Evolutionary conservation across 2,113 vertebrate genomes (phyloP).

Genomic region (Sula dactylatra): DNA sequence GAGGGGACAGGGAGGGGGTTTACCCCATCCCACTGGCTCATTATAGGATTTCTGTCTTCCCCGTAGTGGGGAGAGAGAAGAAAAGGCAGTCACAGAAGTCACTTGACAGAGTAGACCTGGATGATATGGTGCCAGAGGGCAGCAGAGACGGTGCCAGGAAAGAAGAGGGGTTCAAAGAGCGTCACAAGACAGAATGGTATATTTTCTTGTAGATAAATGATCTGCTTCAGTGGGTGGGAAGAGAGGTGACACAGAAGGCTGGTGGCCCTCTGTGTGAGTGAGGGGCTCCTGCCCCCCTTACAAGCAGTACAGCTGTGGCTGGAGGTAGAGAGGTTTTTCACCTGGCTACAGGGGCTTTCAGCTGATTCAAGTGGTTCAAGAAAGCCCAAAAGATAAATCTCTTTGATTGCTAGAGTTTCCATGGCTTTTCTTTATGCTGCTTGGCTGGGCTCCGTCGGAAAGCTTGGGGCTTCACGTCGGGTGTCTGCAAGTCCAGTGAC

Average conservation of each 20-base stretch:
- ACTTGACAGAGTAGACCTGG: not conserved
- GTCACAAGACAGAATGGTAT: not conserved
- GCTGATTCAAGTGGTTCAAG: not conserved
- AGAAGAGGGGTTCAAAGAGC: not conserved
- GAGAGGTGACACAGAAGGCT: not conserved
- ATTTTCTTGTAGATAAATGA: not conserved
- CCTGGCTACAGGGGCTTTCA: not conserved
- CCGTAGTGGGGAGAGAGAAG: not conserved
- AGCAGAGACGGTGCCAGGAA: not conserved
- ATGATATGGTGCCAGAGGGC: not conserved
- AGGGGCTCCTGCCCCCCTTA: not conserved
- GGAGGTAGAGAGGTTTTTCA: not conserved
- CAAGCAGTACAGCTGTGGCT: accelerated
- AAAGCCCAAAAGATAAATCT: not conserved
- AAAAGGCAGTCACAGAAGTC: not conserved
- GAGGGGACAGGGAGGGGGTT: not conserved
- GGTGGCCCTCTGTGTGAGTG: not conserved
- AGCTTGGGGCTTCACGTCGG: not conserved
- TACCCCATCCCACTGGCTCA: not conserved
- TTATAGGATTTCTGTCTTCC: not conserved
- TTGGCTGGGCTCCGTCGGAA: not conserved
- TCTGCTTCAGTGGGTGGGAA: not conserved
- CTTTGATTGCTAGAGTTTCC: not conserved
- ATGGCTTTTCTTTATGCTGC: accelerated
- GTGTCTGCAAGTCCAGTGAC: not conserved